These are phyloP conservation scores for Lepilemur septentrionalis DNA, from an alignment of 2,797 vertebrate genomes.

Conservation along the genomic window DNA sequence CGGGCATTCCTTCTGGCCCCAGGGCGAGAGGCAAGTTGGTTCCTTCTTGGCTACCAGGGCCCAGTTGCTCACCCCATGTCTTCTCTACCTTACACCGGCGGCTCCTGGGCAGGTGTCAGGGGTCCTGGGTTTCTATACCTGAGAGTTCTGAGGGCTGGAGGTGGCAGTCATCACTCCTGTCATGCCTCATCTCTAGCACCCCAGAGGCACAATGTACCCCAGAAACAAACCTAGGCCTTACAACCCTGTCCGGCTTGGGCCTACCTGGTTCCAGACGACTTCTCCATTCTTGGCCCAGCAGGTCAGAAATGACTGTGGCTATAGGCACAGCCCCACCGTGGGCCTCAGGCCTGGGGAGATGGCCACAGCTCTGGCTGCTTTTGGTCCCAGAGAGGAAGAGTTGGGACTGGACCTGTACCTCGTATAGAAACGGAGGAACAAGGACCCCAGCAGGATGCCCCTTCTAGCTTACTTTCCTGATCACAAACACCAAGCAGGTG, in stretches of 20 bases:
- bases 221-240: constrained; percentile 11
- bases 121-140: constrained; percentile 43
- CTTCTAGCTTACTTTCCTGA: constrained; percentile 39
- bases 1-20: background rate
- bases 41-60: background rate
- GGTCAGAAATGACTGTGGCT: background rate
- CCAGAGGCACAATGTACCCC: background rate
- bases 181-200: background rate
- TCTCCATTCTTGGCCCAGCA: background rate
- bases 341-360: background rate
- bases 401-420: constrained; percentile 8
- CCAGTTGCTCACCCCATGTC: background rate
- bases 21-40: background rate
- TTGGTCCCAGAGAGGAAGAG: constrained; percentile 28
- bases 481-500: background rate
- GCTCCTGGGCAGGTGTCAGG: background rate
- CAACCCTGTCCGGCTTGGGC: background rate
- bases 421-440: background rate
- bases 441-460: background rate
- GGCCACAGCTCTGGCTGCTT: constrained; percentile 22
- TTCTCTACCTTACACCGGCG: background rate
- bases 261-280: background rate
- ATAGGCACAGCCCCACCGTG: background rate
- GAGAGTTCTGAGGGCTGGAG: constrained; percentile 61
- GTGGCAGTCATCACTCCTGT: background rate